Conservation (phyloP, 2,113 vertebrate species). For the Tupaia tana region DNA sequence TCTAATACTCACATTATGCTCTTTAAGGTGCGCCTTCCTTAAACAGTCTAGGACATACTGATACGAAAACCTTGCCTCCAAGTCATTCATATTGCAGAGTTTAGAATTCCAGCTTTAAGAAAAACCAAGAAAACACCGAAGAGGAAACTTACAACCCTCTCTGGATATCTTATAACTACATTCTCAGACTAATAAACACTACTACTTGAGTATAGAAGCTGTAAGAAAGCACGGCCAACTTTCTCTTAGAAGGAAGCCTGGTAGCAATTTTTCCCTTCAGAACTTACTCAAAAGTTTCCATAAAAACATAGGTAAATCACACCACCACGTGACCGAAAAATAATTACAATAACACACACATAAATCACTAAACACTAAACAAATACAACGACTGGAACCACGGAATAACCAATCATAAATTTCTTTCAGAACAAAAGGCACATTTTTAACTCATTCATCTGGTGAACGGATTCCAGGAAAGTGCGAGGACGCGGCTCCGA, state of each 20-base stretch:
- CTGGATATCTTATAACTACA: constrained; percentile 55
- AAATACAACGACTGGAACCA: constrained; percentile 27
- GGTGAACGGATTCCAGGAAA: constrained; percentile 36
- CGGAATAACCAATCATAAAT: background rate
- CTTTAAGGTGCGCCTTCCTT: constrained; percentile 44
- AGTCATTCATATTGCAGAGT: background rate
- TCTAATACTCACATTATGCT: background rate
- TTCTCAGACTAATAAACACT: constrained; percentile 50
- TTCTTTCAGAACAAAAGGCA: background rate
- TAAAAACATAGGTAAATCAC: background rate
- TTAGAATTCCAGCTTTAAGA: constrained; percentile 32
- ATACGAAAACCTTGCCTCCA: background rate
- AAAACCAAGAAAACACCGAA: constrained; percentile 30
- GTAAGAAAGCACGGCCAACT: background rate
- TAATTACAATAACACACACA: background rate
- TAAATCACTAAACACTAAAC: background rate
- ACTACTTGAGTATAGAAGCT: constrained; percentile 32
- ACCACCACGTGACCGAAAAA: background rate
- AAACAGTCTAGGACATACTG: background rate
- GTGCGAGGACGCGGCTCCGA: constrained; percentile 43
- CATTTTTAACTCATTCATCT: constrained; percentile 52
- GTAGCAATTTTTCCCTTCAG: constrained; percentile 3
- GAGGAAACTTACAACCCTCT: constrained; percentile 28
- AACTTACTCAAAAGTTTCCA: constrained; percentile 3
- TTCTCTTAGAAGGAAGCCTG: background rate